Percentiles rank a stretch among this genome's conserved stretches.
Conservation (phyloP, 2,888 invertebrate genomes). For the Rutpela maculata region DNA sequence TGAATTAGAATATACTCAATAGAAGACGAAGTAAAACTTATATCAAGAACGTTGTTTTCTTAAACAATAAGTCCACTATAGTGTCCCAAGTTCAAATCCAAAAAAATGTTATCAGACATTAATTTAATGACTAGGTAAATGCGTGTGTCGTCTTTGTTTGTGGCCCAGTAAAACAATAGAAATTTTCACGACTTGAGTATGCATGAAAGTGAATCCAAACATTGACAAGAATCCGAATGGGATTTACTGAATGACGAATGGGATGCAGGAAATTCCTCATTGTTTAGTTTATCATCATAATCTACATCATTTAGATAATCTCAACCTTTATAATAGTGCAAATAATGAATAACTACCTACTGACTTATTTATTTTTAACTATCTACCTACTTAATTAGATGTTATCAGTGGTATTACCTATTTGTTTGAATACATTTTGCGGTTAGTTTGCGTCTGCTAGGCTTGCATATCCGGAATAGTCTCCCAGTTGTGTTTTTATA, state of each 20-base stretch:
- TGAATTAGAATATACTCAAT: no score
- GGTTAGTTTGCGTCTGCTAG: not conserved
- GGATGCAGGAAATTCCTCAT: not conserved
- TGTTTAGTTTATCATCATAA: not conserved
- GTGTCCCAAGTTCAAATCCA: no score
- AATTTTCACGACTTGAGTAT: no score
- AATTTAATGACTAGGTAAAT: no score
- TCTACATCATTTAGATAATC: not conserved
- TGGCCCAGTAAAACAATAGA: no score
- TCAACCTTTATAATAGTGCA: not conserved
- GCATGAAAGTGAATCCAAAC: not conserved
- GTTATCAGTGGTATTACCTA: not conserved
- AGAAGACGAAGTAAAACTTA: no score
- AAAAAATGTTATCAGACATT: no score
- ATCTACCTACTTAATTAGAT: not conserved
- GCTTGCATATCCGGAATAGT: not conserved
- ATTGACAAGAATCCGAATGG: not conserved
- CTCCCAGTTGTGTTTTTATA: not conserved
- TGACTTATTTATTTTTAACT: not conserved
- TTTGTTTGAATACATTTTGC: not conserved
- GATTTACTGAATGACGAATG: not conserved
- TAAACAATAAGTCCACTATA: no score
- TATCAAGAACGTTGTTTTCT: no score
- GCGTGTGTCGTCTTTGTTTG: no score
- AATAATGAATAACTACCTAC: not conserved